These are phyloP conservation scores for Ceratina japonica DNA, from an alignment of 1,140 invertebrate species.

Conservation along the genomic window DNA sequence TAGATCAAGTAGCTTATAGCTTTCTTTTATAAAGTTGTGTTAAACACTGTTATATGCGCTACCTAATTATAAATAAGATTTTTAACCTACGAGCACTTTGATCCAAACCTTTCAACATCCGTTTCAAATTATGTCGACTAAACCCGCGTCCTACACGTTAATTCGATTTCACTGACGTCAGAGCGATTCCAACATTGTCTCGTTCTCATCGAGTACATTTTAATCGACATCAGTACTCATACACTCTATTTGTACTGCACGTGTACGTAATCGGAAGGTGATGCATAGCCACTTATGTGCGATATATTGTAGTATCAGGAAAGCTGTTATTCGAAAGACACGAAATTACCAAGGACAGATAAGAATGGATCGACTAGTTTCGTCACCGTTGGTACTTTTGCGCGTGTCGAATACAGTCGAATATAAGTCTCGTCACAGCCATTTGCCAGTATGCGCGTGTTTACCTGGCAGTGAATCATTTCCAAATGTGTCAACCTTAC, in stretches of 20 bases:
- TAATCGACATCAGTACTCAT: background rate
- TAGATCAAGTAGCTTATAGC: slow-evolving; percentile 25
- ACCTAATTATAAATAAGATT: slow-evolving; percentile 13
- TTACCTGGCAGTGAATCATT: slow-evolving; percentile 46
- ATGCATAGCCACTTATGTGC: slow-evolving; percentile 14
- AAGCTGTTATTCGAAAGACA: slow-evolving; percentile 32
- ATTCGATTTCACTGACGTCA: slow-evolving; percentile 18
- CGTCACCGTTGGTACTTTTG: slow-evolving; percentile 60
- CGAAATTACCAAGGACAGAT: slow-evolving; percentile 71
- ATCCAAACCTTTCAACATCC: background rate
- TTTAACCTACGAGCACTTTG: background rate
- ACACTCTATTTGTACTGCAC: no score
- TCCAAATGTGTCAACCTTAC: slow-evolving; percentile 43
- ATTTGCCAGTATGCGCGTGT: slow-evolving; percentile 60
- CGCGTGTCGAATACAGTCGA: slow-evolving; percentile 45
- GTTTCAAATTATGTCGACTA: background rate
- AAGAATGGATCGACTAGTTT: slow-evolving; percentile 74
- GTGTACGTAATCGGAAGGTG: background rate
- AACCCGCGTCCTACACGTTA: background rate
- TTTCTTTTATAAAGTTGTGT: slow-evolving; percentile 6
- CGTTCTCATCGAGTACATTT: background rate
- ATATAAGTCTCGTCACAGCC: slow-evolving; percentile 30
- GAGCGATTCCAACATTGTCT: background rate
- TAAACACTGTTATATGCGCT: background rate
- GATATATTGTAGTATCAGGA: slow-evolving; percentile 34